Percentiles rank a stretch among this genome's conserved stretches.
Conservation (phyloP, 2,113 vertebrate species). For the Saguinus midas region DNA sequence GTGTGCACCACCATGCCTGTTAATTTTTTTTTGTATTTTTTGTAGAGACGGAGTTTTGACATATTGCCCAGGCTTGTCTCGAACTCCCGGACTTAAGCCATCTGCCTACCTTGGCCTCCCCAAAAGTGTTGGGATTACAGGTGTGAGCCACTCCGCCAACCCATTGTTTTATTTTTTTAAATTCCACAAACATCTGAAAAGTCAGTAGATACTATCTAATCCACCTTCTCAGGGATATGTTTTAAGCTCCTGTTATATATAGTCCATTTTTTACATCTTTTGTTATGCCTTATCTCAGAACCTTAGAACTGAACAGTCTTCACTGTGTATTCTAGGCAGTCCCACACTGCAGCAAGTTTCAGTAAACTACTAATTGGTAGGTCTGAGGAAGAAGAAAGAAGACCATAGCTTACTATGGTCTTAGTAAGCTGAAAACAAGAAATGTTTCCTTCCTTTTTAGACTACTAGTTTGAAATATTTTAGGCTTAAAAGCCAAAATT, state of each 20-base stretch:
- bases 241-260: neutral
- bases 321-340: neutral
- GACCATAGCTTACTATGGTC: too few relatives aligned
- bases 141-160: neutral
- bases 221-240: neutral
- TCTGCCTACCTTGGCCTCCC: neutral
- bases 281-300: neutral
- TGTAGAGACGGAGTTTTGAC: neutral
- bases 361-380: neutral
- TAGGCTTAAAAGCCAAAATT: neutral
- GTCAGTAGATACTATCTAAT: neutral
- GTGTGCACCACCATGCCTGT: neutral
- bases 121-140: neutral
- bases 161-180: neutral
- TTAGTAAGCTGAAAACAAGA: neutral
- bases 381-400: conserved; percentile 10
- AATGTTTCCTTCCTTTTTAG: neutral
- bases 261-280: neutral
- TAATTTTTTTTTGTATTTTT: neutral
- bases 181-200: neutral
- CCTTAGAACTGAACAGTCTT: neutral
- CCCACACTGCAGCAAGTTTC: neutral
- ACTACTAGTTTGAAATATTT: neutral
- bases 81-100: neutral
- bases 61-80: neutral